A percentile compares a stretch with the other conserved stretches of the same genome.
Evolutionary conservation across 2,113 vertebrate genomes (phyloP).

Genomic region (Rattus rattus): DNA sequence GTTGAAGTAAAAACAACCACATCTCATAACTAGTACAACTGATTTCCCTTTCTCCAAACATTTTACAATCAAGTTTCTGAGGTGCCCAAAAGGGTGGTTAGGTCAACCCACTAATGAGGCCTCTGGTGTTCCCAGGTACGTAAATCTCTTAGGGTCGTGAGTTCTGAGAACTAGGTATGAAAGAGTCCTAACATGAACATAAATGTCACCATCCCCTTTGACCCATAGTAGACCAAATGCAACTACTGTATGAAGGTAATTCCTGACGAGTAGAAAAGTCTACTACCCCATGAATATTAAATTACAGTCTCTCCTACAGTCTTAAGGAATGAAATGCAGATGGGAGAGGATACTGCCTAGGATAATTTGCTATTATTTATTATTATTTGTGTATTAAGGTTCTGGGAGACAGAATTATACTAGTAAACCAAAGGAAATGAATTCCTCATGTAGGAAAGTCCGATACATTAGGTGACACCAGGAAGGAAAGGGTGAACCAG

Average conservation of each 20-base stretch:
- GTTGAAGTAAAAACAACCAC: not conserved
- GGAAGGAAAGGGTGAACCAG: not conserved
- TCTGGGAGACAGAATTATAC: not conserved
- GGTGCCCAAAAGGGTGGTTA: not conserved
- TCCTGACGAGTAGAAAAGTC: not conserved
- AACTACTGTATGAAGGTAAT: not conserved
- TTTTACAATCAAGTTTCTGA: not conserved
- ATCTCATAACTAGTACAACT: not conserved
- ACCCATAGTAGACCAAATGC: not conserved
- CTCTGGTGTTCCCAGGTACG: not conserved
- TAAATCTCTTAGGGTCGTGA: not conserved
- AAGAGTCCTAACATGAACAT: not conserved
- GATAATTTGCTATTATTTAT: not conserved
- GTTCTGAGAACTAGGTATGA: not conserved
- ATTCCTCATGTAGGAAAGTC: not conserved
- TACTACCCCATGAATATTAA: not conserved
- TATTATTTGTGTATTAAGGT: not conserved
- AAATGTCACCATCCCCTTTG: not conserved
- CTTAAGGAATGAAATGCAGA: not conserved
- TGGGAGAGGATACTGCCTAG: not conserved
- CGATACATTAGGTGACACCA: not conserved
- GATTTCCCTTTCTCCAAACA: not conserved
- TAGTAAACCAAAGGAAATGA: conserved; percentile 28
- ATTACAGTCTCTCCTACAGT: not conserved
- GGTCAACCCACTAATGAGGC: not conserved